Conservation (phyloP, 2,888 invertebrate species). For the Pandemis cinnamomeana region DNA sequence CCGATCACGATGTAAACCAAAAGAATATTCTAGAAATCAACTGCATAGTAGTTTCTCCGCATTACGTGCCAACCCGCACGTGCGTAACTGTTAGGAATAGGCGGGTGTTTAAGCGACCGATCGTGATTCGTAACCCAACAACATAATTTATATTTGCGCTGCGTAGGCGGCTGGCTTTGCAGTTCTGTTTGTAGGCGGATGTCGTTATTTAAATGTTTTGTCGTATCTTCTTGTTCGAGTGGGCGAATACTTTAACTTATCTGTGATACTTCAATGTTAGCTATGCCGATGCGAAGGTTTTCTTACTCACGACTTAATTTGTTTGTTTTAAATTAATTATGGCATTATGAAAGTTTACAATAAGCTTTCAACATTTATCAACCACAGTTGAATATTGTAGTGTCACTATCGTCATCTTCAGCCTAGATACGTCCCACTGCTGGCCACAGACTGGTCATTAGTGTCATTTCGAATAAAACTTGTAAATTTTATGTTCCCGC, state of each 20-base stretch:
- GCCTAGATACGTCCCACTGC: no score
- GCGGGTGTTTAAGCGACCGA: conserved; percentile 20
- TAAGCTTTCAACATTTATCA: no score
- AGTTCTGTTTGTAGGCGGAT: conserved; percentile 32
- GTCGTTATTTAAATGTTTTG: conserved; percentile 36
- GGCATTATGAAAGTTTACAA: no score
- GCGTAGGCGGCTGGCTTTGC: conserved; percentile 28
- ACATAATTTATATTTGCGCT: conserved; percentile 26
- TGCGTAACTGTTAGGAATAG: conserved; percentile 14
- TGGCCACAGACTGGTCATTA: no score
- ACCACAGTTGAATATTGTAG: no score
- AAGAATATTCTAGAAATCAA: conserved; percentile 1
- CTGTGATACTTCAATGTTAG: background rate
- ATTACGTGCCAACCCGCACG: conserved; percentile 17
- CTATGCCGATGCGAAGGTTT: background rate
- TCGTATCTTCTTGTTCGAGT: conserved; percentile 13
- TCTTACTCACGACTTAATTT: background rate
- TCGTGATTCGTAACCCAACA: conserved; percentile 35
- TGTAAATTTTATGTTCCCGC: no score
- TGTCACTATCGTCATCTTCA: no score
- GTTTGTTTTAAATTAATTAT: no score
- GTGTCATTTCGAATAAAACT: no score
- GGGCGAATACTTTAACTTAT: background rate
- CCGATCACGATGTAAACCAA: background rate
- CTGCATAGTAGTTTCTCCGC: conserved; percentile 11